phyloP scores from a whole-genome alignment of 1,140 invertebrate genomes.

The Heliconius eleuchia region DNA sequence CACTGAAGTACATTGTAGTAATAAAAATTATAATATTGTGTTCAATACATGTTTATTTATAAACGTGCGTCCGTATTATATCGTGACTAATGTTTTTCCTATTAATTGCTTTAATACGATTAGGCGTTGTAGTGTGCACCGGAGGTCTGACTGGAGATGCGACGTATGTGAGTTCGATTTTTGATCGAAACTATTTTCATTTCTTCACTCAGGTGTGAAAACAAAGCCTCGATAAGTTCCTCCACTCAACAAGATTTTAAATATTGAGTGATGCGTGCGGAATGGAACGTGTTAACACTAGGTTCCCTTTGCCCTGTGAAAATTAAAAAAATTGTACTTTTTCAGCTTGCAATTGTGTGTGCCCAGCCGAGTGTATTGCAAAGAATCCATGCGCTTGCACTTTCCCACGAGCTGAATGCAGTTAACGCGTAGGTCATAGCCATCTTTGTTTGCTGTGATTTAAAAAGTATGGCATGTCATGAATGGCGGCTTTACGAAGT shows the following conservation, averaged over 20 bases:
- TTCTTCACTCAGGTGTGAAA: neutral
- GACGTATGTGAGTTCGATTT: neutral
- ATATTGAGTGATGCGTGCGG: too few relatives aligned
- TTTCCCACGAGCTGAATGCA: constrained; percentile 59
- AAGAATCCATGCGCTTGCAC: constrained; percentile 68
- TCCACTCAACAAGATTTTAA: neutral
- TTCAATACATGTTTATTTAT: too few relatives aligned
- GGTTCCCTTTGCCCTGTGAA: neutral
- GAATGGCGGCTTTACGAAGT: constrained; percentile 4
- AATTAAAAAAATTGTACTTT: constrained; percentile 3
- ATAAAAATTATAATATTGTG: too few relatives aligned
- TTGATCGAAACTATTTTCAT: neutral
- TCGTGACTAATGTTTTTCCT: too few relatives aligned
- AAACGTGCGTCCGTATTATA: too few relatives aligned
- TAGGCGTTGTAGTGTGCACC: too few relatives aligned
- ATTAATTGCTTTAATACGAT: too few relatives aligned
- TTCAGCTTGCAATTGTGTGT: constrained; percentile 65
- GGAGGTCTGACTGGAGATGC: neutral
- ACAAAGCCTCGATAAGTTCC: neutral
- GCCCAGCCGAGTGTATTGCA: constrained; percentile 66
- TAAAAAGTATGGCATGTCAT: neutral
- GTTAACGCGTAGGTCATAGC: neutral
- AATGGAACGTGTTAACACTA: neutral
- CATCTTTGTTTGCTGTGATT: constrained; percentile 45
- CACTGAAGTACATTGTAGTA: too few relatives aligned